Evolutionary conservation across 2,113 vertebrate genomes (phyloP).

Genomic region (Oryzias celebensis): DNA sequence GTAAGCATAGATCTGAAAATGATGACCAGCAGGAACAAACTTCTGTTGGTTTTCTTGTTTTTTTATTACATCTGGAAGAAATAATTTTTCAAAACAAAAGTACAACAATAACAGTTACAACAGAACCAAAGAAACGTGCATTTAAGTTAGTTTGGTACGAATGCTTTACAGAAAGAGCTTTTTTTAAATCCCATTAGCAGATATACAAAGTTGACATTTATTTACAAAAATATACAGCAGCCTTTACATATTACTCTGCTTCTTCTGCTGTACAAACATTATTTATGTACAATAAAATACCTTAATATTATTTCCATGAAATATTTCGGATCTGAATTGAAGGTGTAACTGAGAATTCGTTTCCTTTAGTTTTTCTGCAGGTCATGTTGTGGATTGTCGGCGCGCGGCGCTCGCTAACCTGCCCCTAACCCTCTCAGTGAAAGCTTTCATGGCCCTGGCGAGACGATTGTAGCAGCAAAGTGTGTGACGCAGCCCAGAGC

Average conservation of each 20-base stretch:
- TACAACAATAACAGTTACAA: slow-evolving; percentile 41
- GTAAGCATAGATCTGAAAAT: no score
- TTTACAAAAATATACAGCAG: slow-evolving; percentile 29
- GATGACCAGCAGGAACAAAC: no score
- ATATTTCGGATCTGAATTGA: neutral
- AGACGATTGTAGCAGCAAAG: no score
- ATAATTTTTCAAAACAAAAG: slow-evolving; percentile 51
- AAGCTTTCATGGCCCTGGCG: no score
- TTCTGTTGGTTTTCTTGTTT: slow-evolving; percentile 20
- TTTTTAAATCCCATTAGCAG: slow-evolving; percentile 2
- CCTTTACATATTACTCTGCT: neutral
- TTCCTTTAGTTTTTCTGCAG: no score
- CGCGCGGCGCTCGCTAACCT: no score
- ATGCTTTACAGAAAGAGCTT: slow-evolving; percentile 31
- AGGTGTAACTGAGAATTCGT: neutral
- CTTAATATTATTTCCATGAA: neutral
- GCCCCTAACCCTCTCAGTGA: no score
- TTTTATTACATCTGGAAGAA: slow-evolving; percentile 25
- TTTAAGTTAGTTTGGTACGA: slow-evolving; percentile 21
- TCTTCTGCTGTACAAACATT: neutral
- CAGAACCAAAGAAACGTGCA: slow-evolving; percentile 22
- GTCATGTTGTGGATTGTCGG: neutral
- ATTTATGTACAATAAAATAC: slow-evolving; percentile 8
- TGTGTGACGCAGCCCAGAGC: no score
- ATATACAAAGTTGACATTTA: slow-evolving; percentile 55